phyloP scores from a whole-genome alignment of 2,113 vertebrate genomes.

The Mionectes macconnelli region DNA sequence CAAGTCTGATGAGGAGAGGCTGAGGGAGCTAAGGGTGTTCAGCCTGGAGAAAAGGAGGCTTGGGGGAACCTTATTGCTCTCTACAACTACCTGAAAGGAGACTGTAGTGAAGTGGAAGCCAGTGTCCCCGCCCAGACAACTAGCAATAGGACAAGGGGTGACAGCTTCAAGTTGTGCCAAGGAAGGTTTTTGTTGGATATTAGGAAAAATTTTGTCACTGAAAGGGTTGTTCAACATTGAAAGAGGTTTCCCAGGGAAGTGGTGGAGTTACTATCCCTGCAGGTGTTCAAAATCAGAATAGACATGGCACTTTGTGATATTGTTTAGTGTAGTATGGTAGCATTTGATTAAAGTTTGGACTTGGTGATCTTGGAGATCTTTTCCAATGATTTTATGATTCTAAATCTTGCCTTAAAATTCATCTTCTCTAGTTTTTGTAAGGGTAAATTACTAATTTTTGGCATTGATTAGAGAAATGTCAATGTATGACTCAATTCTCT shows the following conservation, averaged over 20 bases:
- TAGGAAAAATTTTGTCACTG: neutral
- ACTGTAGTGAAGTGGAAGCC: neutral
- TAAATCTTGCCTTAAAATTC: neutral
- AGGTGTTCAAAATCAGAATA: neutral
- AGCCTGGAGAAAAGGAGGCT: neutral
- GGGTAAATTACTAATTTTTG: neutral
- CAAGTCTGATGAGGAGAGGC: neutral
- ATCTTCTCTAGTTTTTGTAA: neutral
- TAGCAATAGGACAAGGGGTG: neutral
- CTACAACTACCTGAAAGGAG: neutral
- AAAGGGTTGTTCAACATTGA: neutral
- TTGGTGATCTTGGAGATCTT: neutral
- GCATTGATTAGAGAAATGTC: neutral
- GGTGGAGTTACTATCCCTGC: neutral
- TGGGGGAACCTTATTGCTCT: fast-evolving
- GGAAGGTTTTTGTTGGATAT: neutral
- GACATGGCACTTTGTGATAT: neutral
- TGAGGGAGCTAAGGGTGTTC: neutral
- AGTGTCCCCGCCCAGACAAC: neutral
- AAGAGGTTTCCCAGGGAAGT: neutral
- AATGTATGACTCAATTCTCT: neutral
- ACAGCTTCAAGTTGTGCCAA: neutral
- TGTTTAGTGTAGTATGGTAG: neutral
- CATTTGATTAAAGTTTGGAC: neutral
- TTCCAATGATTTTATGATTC: neutral